Percentiles rank a stretch among this genome's conserved stretches.
Evolutionary conservation across 2,797 vertebrate genomes (phyloP).

Genomic region (Monodelphis domestica): DNA sequence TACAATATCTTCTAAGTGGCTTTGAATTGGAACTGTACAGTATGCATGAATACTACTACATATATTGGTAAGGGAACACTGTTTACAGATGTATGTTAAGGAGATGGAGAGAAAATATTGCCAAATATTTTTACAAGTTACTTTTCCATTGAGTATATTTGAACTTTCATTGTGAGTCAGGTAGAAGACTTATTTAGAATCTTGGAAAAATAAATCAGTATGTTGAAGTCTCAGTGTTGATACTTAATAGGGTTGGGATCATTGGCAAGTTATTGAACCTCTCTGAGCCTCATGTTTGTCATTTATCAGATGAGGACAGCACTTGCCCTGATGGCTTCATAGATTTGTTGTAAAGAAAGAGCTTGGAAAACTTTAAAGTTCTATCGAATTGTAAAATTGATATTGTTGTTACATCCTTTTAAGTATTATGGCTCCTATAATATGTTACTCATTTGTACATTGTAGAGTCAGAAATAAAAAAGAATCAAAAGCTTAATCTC

Average conservation of each 20-base stretch:
- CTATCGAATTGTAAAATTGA: neutral
- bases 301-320: neutral
- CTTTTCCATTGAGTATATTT: constrained; percentile 50
- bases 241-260: neutral
- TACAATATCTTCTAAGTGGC: constrained; percentile 98
- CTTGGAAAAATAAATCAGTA: constrained; percentile 14
- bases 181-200: constrained; percentile 37
- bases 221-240: neutral
- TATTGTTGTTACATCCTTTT: neutral
- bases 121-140: neutral
- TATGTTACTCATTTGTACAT: constrained; percentile 29
- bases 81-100: neutral
- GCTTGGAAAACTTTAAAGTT: neutral
- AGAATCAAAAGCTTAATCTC: neutral
- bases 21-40: constrained; percentile 99
- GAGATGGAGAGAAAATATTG: neutral
- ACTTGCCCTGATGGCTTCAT: neutral
- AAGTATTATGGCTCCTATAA: neutral
- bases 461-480: constrained; percentile 27
- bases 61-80: constrained; percentile 92
- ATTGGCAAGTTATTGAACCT: neutral
- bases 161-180: constrained; percentile 20
- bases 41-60: constrained; percentile 99
- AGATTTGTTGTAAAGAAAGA: neutral
- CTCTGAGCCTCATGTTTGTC: neutral